Percentiles rank a stretch among this genome's conserved stretches.
phyloP scores from a whole-genome alignment of 2,797 vertebrate genomes.

The Trachurus trachurus region DNA sequence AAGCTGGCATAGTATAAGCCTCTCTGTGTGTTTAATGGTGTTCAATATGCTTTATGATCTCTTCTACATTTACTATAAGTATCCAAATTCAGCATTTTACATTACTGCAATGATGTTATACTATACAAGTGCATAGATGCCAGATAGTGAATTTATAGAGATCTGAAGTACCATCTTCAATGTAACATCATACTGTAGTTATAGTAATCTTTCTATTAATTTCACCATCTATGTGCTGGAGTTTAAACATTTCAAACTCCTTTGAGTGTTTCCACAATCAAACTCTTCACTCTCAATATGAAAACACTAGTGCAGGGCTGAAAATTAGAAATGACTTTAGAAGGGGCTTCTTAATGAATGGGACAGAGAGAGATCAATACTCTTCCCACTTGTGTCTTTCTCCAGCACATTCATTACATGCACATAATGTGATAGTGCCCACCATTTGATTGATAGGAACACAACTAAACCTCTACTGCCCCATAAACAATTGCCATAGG shows the following conservation, averaged over 20 bases:
- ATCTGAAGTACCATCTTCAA: too few relatives aligned
- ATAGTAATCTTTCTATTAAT: not conserved
- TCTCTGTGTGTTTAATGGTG: not conserved
- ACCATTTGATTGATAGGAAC: slow-evolving; percentile 32
- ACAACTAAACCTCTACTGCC: not conserved
- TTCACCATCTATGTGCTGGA: not conserved
- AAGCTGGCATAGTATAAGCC: not conserved
- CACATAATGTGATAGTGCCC: slow-evolving; percentile 12
- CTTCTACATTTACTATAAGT: not conserved
- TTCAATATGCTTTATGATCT: slow-evolving; percentile 13
- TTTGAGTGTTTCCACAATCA: not conserved
- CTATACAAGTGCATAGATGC: not conserved
- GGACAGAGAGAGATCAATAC: slow-evolving; percentile 31
- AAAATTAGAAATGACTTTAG: slow-evolving; percentile 15
- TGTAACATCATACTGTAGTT: too few relatives aligned
- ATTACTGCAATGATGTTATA: not conserved
- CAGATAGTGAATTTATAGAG: not conserved
- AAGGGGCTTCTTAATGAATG: slow-evolving; percentile 27
- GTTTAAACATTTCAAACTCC: not conserved
- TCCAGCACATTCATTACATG: slow-evolving; percentile 35
- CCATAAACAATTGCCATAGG: not conserved
- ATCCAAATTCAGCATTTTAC: not conserved
- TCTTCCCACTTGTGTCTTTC: slow-evolving; percentile 6
- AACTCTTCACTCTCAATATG: not conserved
- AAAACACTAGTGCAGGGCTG: not conserved